phyloP scores from a whole-genome alignment of 2,113 vertebrate genomes.

The Actinemys pallida region DNA sequence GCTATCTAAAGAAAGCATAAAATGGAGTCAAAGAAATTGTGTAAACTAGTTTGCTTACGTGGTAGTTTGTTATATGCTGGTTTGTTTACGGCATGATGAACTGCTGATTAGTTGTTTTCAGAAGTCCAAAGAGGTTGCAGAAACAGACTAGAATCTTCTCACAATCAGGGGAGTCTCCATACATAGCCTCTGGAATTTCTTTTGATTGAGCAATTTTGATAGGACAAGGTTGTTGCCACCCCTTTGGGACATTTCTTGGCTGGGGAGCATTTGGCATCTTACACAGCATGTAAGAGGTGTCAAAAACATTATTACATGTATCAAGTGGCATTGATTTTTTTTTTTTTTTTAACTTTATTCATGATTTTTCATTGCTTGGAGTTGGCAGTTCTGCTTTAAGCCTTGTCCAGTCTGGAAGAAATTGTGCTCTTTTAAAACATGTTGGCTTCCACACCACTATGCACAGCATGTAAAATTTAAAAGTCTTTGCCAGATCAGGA shows the following conservation, averaged over 20 bases:
- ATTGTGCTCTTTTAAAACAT: too few relatives aligned
- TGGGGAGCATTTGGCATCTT: not conserved
- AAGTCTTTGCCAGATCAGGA: too few relatives aligned
- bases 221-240: not conserved
- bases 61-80: too few relatives aligned
- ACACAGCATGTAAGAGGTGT: fast-evolving
- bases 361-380: too few relatives aligned
- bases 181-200: fast-evolving
- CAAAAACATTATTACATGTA: not conserved
- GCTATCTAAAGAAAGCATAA: too few relatives aligned
- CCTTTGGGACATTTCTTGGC: not conserved
- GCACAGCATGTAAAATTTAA: fast-evolving
- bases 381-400: too few relatives aligned
- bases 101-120: fast-evolving
- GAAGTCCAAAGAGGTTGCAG: not conserved
- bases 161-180: not conserved
- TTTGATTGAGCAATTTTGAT: not conserved
- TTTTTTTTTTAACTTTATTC: too few relatives aligned
- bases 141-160: not conserved
- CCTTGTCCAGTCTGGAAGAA: too few relatives aligned
- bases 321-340: not conserved
- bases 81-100: too few relatives aligned
- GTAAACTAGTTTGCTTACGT: too few relatives aligned
- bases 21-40: too few relatives aligned
- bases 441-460: too few relatives aligned